phyloP scores from a whole-genome alignment of 1,140 invertebrate genomes.

The Homalodisca vitripennis region DNA sequence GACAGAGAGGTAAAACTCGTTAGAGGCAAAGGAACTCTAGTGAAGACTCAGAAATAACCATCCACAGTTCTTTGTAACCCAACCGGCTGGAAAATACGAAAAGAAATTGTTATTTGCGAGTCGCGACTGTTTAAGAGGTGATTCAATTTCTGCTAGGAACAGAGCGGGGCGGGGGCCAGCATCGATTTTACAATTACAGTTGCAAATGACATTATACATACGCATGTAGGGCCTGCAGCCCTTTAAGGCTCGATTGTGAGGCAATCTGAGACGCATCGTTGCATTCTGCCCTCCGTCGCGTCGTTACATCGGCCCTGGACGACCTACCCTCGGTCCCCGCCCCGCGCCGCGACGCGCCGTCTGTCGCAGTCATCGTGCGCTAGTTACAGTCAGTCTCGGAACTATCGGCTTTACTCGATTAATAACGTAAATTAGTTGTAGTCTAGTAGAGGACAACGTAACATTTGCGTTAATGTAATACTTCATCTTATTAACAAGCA shows the following conservation, averaged over 20 bases:
- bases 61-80: slow-evolving; percentile 15
- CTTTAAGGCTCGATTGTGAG: slow-evolving; percentile 8
- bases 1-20: slow-evolving; percentile 15
- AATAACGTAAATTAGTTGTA: too few relatives aligned
- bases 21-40: slow-evolving; percentile 11
- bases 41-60: slow-evolving; percentile 16
- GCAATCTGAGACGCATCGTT: not conserved
- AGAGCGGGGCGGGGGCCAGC: not conserved
- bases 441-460: too few relatives aligned
- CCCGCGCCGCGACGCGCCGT: too few relatives aligned
- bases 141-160: slow-evolving; percentile 16
- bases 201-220: slow-evolving; percentile 26
- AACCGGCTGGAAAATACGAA: slow-evolving; percentile 22
- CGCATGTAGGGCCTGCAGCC: slow-evolving; percentile 6
- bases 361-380: too few relatives aligned
- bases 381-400: too few relatives aligned
- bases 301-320: too few relatives aligned
- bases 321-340: too few relatives aligned
- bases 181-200: slow-evolving; percentile 23
- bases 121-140: slow-evolving; percentile 18
- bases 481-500: too few relatives aligned
- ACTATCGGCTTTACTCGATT: too few relatives aligned
- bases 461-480: too few relatives aligned
- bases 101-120: slow-evolving; percentile 24
- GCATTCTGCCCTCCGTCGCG: not conserved